These are phyloP conservation scores for Hestina assimilis DNA, from an alignment of 1,140 invertebrate species.

Conservation along the genomic window DNA sequence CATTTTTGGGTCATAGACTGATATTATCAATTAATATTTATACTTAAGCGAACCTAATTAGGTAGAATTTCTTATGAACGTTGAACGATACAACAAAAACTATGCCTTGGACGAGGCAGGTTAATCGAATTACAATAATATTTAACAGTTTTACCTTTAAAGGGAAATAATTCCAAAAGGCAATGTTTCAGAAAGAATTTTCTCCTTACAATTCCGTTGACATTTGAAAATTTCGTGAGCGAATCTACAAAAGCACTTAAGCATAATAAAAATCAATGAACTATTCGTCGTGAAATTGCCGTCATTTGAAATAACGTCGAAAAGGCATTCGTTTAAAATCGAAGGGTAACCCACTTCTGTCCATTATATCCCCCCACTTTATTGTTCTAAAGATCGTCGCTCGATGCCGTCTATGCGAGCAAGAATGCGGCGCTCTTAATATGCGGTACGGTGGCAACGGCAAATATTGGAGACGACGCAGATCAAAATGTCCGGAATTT, in stretches of 20 bases:
- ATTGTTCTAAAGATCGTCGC: slow-evolving; percentile 51
- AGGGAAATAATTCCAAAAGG: too few species aligned
- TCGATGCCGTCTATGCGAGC: slow-evolving; percentile 23
- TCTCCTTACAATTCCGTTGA: too few species aligned
- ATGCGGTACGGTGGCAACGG: slow-evolving; percentile 40
- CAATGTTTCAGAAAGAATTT: too few species aligned
- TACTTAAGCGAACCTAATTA: too few species aligned
- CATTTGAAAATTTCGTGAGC: not conserved
- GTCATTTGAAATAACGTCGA: slow-evolving; percentile 26
- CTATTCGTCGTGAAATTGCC: slow-evolving; percentile 28
- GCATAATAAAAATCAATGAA: slow-evolving; percentile 31
- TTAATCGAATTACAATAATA: too few species aligned
- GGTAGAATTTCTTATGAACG: too few species aligned
- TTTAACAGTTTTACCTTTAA: too few species aligned
- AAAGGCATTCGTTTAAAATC: slow-evolving; percentile 32
- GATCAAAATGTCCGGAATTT: slow-evolving; percentile 43
- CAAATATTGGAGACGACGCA: slow-evolving; percentile 44
- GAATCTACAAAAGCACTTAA: slow-evolving; percentile 25
- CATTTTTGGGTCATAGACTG: too few species aligned
- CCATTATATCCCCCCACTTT: slow-evolving; percentile 36
- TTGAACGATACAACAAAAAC: too few species aligned
- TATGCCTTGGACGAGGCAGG: too few species aligned
- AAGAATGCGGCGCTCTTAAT: slow-evolving; percentile 50
- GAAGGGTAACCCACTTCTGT: slow-evolving; percentile 32
- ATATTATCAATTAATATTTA: too few species aligned